Evolutionary conservation across 92 coral and sea anemone species (phyloP).

Genomic region (Palythoa grandiflora): DNA sequence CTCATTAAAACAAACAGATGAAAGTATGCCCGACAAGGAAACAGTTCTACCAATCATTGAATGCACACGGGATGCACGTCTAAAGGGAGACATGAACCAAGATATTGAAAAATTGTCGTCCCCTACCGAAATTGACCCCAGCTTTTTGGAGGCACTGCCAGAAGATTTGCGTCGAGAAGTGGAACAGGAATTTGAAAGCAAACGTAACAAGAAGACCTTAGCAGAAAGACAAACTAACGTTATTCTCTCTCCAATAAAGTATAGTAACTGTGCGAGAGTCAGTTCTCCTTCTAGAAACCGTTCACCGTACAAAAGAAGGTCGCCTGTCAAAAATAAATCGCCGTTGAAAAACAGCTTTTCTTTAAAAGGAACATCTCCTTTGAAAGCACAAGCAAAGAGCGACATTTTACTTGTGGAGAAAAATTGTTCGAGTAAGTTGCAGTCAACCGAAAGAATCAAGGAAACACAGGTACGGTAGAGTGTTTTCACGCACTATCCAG

Average conservation of each 20-base stretch:
- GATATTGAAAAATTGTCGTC: slow-evolving; percentile 38
- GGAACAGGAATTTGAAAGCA: slow-evolving; percentile 65
- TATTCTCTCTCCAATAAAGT: background rate
- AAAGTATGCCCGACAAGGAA: background rate
- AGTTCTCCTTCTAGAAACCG: slow-evolving; percentile 31
- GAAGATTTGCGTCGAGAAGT: slow-evolving; percentile 78
- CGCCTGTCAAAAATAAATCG: slow-evolving; percentile 24
- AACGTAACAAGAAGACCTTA: background rate
- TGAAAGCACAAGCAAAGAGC: background rate
- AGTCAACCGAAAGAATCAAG: background rate
- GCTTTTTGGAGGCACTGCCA: slow-evolving; percentile 75
- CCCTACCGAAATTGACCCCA: slow-evolving; percentile 75
- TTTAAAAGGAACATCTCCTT: slow-evolving; percentile 11
- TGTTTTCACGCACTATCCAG: background rate
- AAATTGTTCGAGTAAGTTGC: background rate
- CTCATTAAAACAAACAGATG: background rate
- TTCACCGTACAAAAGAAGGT: slow-evolving; percentile 6
- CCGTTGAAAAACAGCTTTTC: slow-evolving; percentile 11
- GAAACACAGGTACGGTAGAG: slow-evolving; percentile 9
- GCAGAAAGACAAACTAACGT: background rate
- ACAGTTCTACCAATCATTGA: background rate
- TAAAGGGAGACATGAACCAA: slow-evolving; percentile 15
- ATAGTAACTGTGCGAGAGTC: background rate
- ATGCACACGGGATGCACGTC: background rate
- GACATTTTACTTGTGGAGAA: background rate